Conservation (phyloP, 2,888 invertebrate genomes). For the Cistogaster globosa region DNA sequence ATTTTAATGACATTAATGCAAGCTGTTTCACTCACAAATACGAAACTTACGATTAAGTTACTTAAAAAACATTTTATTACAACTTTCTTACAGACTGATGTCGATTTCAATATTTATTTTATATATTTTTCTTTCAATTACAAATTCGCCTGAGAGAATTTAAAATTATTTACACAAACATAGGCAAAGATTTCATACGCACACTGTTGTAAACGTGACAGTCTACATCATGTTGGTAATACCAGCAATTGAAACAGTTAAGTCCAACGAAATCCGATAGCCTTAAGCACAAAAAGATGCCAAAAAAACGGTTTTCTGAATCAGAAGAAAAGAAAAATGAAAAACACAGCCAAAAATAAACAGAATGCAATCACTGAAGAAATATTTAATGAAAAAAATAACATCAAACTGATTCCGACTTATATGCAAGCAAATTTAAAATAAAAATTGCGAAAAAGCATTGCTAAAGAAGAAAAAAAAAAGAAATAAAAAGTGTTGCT, state of each 20-base stretch:
- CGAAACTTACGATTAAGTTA: not conserved
- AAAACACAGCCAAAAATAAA: conserved; percentile 5
- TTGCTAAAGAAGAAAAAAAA: not conserved
- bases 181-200: not conserved
- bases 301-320: conserved; percentile 14
- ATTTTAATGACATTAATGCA: too few relatives aligned
- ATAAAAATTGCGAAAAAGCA: not conserved
- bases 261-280: conserved; percentile 52
- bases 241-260: conserved; percentile 53
- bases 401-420: conserved; percentile 9
- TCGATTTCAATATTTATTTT: conserved; percentile 49
- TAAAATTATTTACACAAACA: not conserved
- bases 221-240: conserved; percentile 21
- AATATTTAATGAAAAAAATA: conserved; percentile 45
- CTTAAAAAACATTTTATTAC: conserved; percentile 15
- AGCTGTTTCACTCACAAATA: too few relatives aligned
- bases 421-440: not conserved
- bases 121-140: conserved; percentile 46
- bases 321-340: conserved; percentile 24
- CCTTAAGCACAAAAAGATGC: conserved; percentile 44
- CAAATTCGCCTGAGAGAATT: conserved; percentile 2
- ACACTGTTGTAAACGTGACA: conserved; percentile 21
- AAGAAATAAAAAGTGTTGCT: not conserved
- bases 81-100: not conserved
- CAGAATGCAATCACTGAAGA: conserved; percentile 22